Evolutionary conservation across 2,888 invertebrate species (phyloP).

Genomic region (Agelastica alni): DNA sequence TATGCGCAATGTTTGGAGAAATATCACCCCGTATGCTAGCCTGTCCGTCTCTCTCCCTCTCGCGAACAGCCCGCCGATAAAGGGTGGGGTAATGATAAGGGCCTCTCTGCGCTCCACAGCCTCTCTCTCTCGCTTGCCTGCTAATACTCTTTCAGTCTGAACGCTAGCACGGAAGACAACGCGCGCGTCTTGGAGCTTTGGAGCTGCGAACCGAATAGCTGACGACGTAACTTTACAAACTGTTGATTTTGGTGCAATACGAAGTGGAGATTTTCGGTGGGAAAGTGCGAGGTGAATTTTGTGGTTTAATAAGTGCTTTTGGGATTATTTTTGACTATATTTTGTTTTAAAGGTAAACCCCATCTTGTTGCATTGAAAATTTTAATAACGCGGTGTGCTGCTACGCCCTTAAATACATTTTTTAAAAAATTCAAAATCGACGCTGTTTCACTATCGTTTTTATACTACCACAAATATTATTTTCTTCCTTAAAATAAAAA

Average conservation of each 20-base stretch:
- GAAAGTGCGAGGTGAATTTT: neutral
- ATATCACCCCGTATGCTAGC: slow-evolving; percentile 43
- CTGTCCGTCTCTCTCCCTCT: slow-evolving; percentile 2
- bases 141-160: slow-evolving; percentile 10
- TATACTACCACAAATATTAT: no score
- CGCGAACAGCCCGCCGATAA: slow-evolving; percentile 18
- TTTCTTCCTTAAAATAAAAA: no score
- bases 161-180: slow-evolving; percentile 7
- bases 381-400: no score
- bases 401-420: no score
- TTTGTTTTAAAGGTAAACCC: neutral
- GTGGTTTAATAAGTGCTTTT: neutral
- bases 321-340: neutral
- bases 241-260: slow-evolving; percentile 9
- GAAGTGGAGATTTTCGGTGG: neutral
- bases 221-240: slow-evolving; percentile 11
- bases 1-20: slow-evolving; percentile 45
- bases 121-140: slow-evolving; percentile 15
- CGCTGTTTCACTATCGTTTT: no score
- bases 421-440: no score
- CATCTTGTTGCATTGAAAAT: no score
- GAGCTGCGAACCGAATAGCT: neutral
- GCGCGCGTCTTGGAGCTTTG: slow-evolving; percentile 6
- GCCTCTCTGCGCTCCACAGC: slow-evolving; percentile 35
- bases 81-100: slow-evolving; percentile 41